Percentiles rank a stretch among this genome's conserved stretches.
Evolutionary conservation across 2,113 vertebrate species (phyloP).

Genomic region (Pseudopodoces humilis): DNA sequence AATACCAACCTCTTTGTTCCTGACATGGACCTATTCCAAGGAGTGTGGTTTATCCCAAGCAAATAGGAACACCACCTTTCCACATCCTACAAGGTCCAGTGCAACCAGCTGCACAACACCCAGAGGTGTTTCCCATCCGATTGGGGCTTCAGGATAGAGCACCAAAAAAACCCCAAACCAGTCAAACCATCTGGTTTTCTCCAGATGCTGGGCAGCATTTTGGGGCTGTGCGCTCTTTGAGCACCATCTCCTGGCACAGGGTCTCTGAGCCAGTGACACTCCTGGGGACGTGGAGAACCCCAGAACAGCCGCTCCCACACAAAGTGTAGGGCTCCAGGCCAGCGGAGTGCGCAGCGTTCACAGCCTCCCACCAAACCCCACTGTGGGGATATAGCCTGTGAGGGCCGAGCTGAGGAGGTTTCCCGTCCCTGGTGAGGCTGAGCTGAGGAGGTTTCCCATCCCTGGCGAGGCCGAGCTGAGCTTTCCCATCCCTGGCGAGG

Average conservation of each 20-base stretch:
- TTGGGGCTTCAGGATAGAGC: neutral
- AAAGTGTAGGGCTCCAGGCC: fast-evolving
- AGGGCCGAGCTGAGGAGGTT: neutral
- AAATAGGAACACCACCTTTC: neutral
- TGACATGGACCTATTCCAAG: neutral
- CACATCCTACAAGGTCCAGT: neutral
- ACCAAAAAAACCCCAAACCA: neutral
- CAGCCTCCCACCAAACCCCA: neutral
- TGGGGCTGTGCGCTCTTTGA: neutral
- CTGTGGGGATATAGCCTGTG: fast-evolving
- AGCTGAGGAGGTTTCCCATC: too few relatives aligned
- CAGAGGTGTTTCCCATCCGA: neutral
- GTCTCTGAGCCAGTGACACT: neutral
- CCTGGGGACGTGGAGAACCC: fast-evolving
- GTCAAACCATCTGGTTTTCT: neutral
- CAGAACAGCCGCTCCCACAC: fast-evolving
- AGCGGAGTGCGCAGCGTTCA: fast-evolving
- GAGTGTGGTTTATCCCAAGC: neutral
- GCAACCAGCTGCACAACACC: neutral
- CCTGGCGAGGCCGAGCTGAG: too few relatives aligned
- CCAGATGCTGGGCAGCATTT: neutral
- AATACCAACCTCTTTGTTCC: neutral
- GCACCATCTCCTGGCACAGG: neutral
- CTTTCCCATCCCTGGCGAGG: too few relatives aligned
- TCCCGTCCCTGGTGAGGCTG: too few relatives aligned